Base-by-base conservation (phyloP, 1,140 invertebrate species). In the Anastatus disparis region DNA sequence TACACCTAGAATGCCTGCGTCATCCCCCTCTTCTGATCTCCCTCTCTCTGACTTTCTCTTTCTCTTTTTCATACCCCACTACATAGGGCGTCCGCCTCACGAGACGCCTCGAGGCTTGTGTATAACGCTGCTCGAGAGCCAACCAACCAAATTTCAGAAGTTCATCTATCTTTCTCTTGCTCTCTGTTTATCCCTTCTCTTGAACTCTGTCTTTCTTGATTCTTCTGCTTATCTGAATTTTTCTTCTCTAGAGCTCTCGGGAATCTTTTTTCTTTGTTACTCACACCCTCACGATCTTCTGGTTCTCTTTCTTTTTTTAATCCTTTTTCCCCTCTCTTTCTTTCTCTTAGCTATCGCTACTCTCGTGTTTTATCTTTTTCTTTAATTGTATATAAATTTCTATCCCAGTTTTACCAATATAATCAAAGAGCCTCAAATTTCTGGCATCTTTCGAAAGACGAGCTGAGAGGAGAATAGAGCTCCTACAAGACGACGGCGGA, bases 61-160 rank as follows among this genome's bases (percentile, higher is more conserved):
- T 29, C 38, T 55, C 24, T 52, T 53, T 48, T 59, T 31, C 26
- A 27, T 50, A 27, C 70, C 20, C 59, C 66, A 42, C 52, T n/a
- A 46, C n/a, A n/a, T n/a, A n/a, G n/a, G n/a, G n/a, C n/a, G 29
- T 50, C 26, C 20, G 26, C 12, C 24, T 40, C 24, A 70, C 74
- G 46, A 66, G 62, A 40, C 70, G 53, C 26, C 40, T 63, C 29
- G 35, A 42, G 56, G 46, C 64, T 58, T n/a, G n/a, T n/a, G n/a
- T n/a, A n/a, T n/a, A n/a, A n/a, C 74, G 73, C 75, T 67, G 62
- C 77, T 76, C 72, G 73, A 81, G 76, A 81, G 13, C 20, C 78
- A 79, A 73, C 82, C 82, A 84, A 84, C 82, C 82, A 83, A 84
- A 84, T 83, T 82, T 81, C 78, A 83, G 80, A 82, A 74, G 70